These are phyloP conservation scores for Apotomis betuletana DNA, from an alignment of 2,888 invertebrate genomes.

Conservation along the genomic window DNA sequence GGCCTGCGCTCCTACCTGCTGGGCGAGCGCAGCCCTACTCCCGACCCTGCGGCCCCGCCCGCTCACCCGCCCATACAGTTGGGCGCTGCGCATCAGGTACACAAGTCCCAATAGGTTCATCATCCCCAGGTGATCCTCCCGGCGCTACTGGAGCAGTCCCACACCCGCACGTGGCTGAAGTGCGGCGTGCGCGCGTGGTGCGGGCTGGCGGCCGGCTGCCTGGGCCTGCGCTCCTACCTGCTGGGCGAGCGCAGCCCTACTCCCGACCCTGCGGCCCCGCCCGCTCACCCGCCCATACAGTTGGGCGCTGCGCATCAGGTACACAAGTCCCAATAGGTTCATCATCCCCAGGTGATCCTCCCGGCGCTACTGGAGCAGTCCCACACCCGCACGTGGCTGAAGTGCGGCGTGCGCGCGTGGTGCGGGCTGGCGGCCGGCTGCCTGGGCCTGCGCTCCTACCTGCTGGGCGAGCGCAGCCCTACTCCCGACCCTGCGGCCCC, in stretches of 20 bases:
- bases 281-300: slow-evolving; percentile 56
- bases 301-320: slow-evolving; percentile 70
- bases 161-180: slow-evolving; percentile 97
- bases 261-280: slow-evolving; percentile 53
- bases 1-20: slow-evolving; percentile 95
- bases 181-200: slow-evolving; percentile 95
- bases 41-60: slow-evolving; percentile 51
- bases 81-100: slow-evolving; percentile 70
- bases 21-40: slow-evolving; percentile 84
- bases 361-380: slow-evolving; percentile 98
- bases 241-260: slow-evolving; percentile 86
- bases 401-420: slow-evolving; percentile 94
- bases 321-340: background rate
- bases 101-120: background rate
- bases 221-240: slow-evolving; percentile 95
- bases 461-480: slow-evolving; percentile 87
- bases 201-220: slow-evolving; percentile 89
- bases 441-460: slow-evolving; percentile 94
- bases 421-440: slow-evolving; percentile 92
- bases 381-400: slow-evolving; percentile 97
- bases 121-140: slow-evolving; percentile 92
- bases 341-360: slow-evolving; percentile 88
- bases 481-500: slow-evolving; percentile 54
- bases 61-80: slow-evolving; percentile 56
- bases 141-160: slow-evolving; percentile 97